Conservation (phyloP, 2,888 invertebrate genomes). For the Tolmerus cingulatus region DNA sequence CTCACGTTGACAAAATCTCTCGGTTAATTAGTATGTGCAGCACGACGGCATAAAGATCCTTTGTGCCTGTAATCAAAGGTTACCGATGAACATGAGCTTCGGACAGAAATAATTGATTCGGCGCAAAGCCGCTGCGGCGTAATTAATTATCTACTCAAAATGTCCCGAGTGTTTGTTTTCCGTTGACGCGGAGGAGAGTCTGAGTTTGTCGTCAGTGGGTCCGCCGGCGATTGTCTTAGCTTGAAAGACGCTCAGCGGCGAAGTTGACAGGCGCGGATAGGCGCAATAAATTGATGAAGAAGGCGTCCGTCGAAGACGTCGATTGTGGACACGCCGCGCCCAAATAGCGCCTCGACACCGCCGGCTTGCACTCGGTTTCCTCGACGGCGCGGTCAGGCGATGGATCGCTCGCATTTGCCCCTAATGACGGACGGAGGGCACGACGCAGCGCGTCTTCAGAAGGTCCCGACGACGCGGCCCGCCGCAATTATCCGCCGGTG, state of each 20-base stretch:
- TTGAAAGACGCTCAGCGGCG: not conserved
- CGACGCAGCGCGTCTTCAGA: not conserved
- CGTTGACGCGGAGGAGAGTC: not conserved
- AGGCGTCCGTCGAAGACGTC: not conserved
- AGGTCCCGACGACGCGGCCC: not conserved
- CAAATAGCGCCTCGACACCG: not conserved
- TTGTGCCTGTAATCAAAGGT: not conserved
- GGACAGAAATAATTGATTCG: slow-evolving; percentile 2
- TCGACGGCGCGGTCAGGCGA: not conserved
- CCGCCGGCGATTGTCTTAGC: not conserved
- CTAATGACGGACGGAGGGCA: slow-evolving; percentile 7
- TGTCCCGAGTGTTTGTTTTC: not conserved
- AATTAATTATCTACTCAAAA: slow-evolving; percentile 9
- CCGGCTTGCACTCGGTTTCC: not conserved
- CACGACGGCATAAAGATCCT: not conserved
- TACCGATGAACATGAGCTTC: not conserved
- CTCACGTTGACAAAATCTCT: slow-evolving; percentile 49
- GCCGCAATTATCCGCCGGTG: slow-evolving; percentile 36
- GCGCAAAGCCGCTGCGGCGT: not conserved
- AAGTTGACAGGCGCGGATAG: not conserved
- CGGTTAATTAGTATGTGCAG: not conserved
- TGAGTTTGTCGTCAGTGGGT: not conserved
- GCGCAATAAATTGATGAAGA: not conserved
- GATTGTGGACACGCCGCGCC: not conserved
- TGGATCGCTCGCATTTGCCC: slow-evolving; percentile 25